A percentile compares a stretch with the other conserved stretches of the same genome.
phyloP scores from a whole-genome alignment of 2,888 invertebrate species.

The Trissolcus japonicus region DNA sequence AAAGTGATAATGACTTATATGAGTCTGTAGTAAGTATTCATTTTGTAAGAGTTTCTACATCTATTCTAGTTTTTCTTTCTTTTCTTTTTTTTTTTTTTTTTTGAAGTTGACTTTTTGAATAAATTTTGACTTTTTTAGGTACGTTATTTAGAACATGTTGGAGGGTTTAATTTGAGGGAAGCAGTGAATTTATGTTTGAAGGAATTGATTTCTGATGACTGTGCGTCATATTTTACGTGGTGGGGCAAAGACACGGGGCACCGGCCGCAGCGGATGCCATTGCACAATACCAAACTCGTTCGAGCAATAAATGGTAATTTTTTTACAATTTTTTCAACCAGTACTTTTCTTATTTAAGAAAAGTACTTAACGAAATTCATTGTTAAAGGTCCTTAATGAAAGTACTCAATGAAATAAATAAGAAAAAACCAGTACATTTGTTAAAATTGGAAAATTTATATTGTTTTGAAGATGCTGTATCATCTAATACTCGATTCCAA shows the following conservation, averaged over 20 bases:
- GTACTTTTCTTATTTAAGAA: no score
- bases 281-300: constrained; percentile 57
- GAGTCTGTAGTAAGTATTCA: constrained; percentile 49
- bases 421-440: background rate
- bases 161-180: constrained; percentile 57
- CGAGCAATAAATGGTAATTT: constrained; percentile 52
- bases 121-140: constrained; percentile 34
- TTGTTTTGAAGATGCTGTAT: constrained; percentile 52
- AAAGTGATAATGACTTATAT: constrained; percentile 51
- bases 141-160: constrained; percentile 54
- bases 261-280: constrained; percentile 46
- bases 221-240: constrained; percentile 57
- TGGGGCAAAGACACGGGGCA: constrained; percentile 56
- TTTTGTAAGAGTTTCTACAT: background rate
- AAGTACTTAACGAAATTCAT: no score
- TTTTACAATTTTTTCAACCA: no score
- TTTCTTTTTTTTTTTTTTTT: background rate
- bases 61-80: background rate
- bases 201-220: constrained; percentile 53
- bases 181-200: constrained; percentile 57
- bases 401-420: no score
- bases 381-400: no score
- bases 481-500: constrained; percentile 48
- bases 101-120: background rate
- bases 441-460: background rate